Conservation (phyloP, 2,797 vertebrate genomes). For the Dromococcyx pavoninus region DNA sequence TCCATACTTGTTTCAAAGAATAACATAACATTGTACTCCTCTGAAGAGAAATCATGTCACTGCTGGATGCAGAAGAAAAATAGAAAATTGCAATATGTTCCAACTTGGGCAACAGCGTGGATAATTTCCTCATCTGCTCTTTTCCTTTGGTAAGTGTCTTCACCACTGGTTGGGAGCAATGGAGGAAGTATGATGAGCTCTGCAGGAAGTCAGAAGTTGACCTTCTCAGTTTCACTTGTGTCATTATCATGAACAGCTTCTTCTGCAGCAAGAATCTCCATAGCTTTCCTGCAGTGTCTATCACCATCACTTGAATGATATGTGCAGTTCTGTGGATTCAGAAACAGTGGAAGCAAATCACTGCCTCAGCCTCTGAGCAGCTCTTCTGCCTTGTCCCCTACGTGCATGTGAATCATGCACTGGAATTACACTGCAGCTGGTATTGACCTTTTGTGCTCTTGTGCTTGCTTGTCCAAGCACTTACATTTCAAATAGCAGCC, state of each 20-base stretch:
- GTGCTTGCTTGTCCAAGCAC: not conserved
- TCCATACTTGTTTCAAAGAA: not conserved
- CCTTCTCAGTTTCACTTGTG: not conserved
- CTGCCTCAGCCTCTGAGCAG: not conserved
- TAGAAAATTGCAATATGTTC: not conserved
- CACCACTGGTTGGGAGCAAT: accelerated
- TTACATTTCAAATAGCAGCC: not conserved
- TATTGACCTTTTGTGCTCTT: not conserved
- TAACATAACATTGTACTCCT: not conserved
- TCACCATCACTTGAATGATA: not conserved
- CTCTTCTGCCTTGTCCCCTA: not conserved
- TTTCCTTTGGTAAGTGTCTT: not conserved
- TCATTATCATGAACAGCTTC: not conserved
- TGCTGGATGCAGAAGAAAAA: not conserved
- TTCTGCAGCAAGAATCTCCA: accelerated
- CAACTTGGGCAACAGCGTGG: not conserved
- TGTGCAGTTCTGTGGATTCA: not conserved
- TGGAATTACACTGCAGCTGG: not conserved
- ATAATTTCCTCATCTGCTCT: not conserved
- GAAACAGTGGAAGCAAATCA: not conserved
- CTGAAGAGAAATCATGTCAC: not conserved
- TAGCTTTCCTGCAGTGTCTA: not conserved
- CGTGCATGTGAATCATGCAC: not conserved
- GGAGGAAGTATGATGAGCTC: not conserved
- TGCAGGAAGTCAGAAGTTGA: not conserved